These are phyloP conservation scores for Drosophila lacertosa DNA, from an alignment of 1,140 invertebrate species.

Conservation along the genomic window DNA sequence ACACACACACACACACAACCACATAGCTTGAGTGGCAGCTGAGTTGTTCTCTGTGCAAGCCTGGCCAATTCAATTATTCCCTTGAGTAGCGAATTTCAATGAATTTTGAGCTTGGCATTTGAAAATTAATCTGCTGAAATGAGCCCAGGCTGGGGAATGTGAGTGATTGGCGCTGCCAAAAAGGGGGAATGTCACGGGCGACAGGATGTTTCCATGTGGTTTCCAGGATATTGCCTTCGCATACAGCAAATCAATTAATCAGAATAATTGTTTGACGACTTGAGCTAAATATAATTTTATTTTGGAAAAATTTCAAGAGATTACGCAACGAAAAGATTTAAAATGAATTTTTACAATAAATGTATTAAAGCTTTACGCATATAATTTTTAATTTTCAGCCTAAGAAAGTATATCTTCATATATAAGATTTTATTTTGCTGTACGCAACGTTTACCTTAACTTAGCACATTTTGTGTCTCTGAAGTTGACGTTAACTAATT, in stretches of 20 bases:
- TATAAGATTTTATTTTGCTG: too few relatives aligned
- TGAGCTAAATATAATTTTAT: background rate
- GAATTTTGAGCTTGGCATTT: slow-evolving; percentile 31
- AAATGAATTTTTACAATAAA: too few relatives aligned
- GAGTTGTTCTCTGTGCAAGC: background rate
- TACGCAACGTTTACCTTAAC: too few relatives aligned
- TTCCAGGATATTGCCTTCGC: slow-evolving; percentile 4
- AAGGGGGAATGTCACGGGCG: background rate
- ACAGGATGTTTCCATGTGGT: slow-evolving; percentile 11
- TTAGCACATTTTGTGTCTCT: background rate
- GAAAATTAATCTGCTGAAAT: slow-evolving; percentile 32
- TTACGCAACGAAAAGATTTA: too few relatives aligned
- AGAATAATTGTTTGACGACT: background rate
- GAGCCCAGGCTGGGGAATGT: background rate
- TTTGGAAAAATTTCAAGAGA: too few relatives aligned
- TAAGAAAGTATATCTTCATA: too few relatives aligned
- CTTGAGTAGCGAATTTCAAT: slow-evolving; percentile 20
- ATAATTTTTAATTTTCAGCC: too few relatives aligned
- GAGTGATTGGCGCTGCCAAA: slow-evolving; percentile 3
- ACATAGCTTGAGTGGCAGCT: background rate
- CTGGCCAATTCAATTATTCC: slow-evolving; percentile 35
- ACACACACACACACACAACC: background rate
- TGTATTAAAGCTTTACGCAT: too few relatives aligned
- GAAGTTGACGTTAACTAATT: slow-evolving; percentile 6
- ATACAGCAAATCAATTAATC: background rate